Conservation (phyloP, 92 coral and sea anemone genomes). For the Zoanthus sansibaricus region DNA sequence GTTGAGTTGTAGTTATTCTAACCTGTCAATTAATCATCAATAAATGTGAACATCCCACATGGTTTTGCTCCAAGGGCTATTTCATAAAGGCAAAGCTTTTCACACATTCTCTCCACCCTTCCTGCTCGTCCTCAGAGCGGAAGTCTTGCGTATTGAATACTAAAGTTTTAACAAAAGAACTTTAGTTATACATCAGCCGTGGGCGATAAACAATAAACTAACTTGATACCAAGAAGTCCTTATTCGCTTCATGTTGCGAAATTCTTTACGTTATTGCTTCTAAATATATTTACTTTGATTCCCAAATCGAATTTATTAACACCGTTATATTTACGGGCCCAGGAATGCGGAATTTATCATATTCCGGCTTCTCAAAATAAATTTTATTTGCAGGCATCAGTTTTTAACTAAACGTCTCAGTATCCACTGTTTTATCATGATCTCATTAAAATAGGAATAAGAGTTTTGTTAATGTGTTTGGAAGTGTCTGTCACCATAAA, state of each 20-base stretch:
- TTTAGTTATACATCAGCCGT: neutral
- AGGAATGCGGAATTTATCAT: slow-evolving; percentile 32
- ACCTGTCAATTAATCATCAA: no score
- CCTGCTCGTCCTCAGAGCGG: neutral
- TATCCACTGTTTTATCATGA: neutral
- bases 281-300: neutral
- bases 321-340: neutral
- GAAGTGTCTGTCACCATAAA: neutral
- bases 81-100: neutral
- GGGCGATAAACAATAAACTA: neutral
- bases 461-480: neutral
- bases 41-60: neutral
- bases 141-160: neutral
- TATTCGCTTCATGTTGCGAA: neutral
- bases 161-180: neutral
- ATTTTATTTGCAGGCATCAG: neutral
- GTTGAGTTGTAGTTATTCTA: no score
- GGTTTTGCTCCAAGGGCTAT: neutral
- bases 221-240: neutral
- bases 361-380: neutral
- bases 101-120: neutral
- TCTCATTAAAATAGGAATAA: neutral
- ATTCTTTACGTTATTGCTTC: neutral
- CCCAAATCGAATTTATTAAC: neutral
- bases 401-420: neutral